Conservation (phyloP, 2,888 invertebrate genomes). For the Tanypteryx hageni region DNA sequence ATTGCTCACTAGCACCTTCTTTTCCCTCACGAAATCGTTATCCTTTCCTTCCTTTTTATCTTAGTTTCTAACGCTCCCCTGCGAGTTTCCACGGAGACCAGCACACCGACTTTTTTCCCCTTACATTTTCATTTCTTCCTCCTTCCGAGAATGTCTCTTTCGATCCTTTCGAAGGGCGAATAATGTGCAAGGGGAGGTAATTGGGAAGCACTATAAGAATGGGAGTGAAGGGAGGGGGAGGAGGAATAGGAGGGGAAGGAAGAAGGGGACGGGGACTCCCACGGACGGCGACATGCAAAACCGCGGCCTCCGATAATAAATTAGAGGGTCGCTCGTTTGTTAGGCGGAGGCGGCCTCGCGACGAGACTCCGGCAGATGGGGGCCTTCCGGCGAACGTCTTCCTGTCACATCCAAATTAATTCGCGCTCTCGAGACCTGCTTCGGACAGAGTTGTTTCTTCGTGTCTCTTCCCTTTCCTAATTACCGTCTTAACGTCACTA, state of each 20-base stretch:
- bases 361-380: too few relatives aligned
- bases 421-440: too few relatives aligned
- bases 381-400: too few relatives aligned
- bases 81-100: too few relatives aligned
- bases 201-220: neutral
- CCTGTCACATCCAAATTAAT: too few relatives aligned
- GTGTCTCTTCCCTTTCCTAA: too few relatives aligned
- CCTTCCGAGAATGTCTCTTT: neutral
- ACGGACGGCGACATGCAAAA: neutral
- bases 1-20: neutral
- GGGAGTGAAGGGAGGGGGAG: neutral
- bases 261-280: neutral
- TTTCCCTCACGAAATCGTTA: neutral
- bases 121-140: neutral
- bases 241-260: neutral
- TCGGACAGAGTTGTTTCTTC: too few relatives aligned
- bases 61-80: too few relatives aligned
- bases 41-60: neutral
- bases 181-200: neutral
- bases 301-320: neutral
- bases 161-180: neutral
- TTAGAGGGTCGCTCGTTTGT: too few relatives aligned
- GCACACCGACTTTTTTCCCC: neutral
- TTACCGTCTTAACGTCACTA: too few relatives aligned
- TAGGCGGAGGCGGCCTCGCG: too few relatives aligned